Evolutionary conservation across 2,113 vertebrate species (phyloP).

Genomic region (Oreochromis spilurus): DNA sequence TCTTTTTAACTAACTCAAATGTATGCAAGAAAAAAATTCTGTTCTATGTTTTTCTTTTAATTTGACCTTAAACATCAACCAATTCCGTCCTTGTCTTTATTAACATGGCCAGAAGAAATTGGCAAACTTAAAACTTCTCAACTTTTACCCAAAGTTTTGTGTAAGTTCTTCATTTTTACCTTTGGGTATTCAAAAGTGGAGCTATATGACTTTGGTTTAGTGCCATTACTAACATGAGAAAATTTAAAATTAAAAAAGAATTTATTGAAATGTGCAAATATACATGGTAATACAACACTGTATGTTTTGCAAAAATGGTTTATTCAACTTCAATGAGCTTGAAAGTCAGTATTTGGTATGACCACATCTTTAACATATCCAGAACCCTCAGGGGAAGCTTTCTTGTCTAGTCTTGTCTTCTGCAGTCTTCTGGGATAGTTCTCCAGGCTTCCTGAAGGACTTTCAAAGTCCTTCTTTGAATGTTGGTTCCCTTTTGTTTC

Average conservation of each 20-base stretch:
- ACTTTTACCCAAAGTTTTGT: background rate
- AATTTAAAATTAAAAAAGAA: rapidly evolving
- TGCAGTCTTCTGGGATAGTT: background rate
- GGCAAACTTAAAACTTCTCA: background rate
- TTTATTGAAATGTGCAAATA: background rate
- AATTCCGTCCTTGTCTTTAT: rapidly evolving
- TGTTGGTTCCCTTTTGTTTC: background rate
- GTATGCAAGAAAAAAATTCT: rapidly evolving
- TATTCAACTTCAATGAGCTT: background rate
- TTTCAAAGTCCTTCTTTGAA: background rate
- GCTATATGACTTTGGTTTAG: background rate
- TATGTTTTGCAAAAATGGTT: background rate
- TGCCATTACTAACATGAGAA: background rate
- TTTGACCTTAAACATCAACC: background rate
- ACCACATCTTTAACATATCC: background rate
- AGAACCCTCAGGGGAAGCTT: background rate
- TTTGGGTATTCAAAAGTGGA: background rate
- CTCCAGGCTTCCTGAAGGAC: background rate
- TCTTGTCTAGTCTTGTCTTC: background rate
- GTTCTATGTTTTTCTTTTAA: background rate
- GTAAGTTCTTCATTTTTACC: background rate
- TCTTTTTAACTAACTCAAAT: background rate
- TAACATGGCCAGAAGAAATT: background rate
- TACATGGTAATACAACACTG: background rate
- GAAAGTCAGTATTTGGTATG: background rate